Conservation (phyloP, 2,888 invertebrate species). For the Hydrotaea diabolus region DNA sequence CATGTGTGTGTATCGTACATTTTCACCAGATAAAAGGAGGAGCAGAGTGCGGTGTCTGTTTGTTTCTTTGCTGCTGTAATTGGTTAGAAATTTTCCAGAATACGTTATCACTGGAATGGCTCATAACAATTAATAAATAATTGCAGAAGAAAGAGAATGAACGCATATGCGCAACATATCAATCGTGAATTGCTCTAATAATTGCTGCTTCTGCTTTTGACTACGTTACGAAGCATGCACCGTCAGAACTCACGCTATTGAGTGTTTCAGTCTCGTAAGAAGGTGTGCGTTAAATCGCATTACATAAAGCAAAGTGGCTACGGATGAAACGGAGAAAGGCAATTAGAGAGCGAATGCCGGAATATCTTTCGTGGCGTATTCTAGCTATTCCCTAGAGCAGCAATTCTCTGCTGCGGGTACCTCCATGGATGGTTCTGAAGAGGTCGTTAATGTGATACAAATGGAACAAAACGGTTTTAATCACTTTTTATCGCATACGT, state of each 20-base stretch:
- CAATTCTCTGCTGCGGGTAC: too few species aligned
- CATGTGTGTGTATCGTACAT: too few species aligned
- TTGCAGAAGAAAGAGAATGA: neutral
- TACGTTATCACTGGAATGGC: neutral
- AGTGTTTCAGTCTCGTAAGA: neutral
- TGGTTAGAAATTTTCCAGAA: neutral
- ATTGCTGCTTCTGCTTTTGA: neutral
- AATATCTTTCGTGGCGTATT: neutral
- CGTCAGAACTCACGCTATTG: neutral
- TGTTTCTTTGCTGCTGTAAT: too few species aligned
- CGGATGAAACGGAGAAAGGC: conserved; percentile 5
- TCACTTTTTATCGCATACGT: conserved; percentile 11
- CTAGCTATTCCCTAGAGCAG: neutral
- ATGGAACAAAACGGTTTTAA: conserved; percentile 38
- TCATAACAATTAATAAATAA: conserved; percentile 14
- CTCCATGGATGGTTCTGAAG: conserved; percentile 4
- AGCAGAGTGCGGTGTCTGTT: too few species aligned
- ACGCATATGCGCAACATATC: neutral
- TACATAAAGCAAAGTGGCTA: conserved; percentile 14
- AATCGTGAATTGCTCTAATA: conserved; percentile 19
- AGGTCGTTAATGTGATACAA: conserved; percentile 4
- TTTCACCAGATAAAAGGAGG: too few species aligned
- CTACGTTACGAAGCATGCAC: neutral
- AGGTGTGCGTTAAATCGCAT: neutral
- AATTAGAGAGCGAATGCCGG: neutral